Evolutionary conservation across 1,140 invertebrate genomes (phyloP), one percentile per base, ranked within the genome.

Genomic region (Mylabris phalerata): DNA sequence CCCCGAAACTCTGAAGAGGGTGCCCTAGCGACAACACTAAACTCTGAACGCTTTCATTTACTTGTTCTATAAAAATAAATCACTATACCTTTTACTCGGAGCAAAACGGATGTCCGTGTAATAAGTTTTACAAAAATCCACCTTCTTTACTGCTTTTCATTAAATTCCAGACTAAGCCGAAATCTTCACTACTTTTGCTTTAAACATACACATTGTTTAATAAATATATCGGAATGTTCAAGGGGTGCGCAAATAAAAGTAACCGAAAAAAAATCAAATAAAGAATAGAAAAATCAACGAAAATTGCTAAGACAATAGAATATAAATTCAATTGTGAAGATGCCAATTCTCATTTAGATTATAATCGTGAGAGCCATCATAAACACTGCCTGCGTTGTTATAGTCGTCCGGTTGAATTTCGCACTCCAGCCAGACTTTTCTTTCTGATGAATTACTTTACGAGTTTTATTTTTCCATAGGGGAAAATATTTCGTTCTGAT

Each of bases 371-470:
- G 24, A 45, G 40, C 43, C 25, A 54, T 54, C 40, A 9, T 45
- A 32, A 32, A 46, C 51, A 45, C 42, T 42, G 27, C 51, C 25
- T 9, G 9, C 26, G 27, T 54, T 54, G 51, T 54, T 54, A 54
- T 54, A 25, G 26, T 38, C 11, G 43, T 54, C 26, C 51, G 51
- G 44, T 38, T 45, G 43, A 54, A 54, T 57, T 57, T 38, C 48
- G 47, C 56, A 50, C 56, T 50, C 40, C 32, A 13, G 13, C 45
- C 9, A 44, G 39, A 57, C 57, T 59, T 45, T 55, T 49, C 46
- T 54, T 48, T 44, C 62, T 64, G 62, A 64, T 64, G 62, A 64
- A 64, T 64, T 60, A 64, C 62, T 60, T 60, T 64, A 64, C 55
- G 62, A 57, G 58, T 61, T 64, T 61, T 61, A 64, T 64, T 64